phyloP scores from a whole-genome alignment of 2,113 vertebrate genomes.

The Ptychochromis oligacanthus region DNA sequence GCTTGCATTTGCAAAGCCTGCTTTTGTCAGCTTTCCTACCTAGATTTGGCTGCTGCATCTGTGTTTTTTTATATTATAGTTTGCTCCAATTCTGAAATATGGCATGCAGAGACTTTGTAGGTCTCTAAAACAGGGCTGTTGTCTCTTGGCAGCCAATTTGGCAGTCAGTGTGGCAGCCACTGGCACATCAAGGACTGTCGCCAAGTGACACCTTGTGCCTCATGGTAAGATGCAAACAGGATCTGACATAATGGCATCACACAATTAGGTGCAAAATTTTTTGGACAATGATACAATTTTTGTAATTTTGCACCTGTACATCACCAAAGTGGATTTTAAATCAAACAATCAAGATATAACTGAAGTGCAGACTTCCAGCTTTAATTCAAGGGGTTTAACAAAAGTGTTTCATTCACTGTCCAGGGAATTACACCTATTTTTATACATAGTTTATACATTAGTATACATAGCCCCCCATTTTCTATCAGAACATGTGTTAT shows the following conservation, averaged over 20 bases:
- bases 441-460: too few relatives aligned
- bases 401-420: too few relatives aligned
- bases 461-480: too few relatives aligned
- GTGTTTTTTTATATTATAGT: too few relatives aligned
- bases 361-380: neutral
- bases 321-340: neutral
- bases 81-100: neutral
- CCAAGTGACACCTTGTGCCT: neutral
- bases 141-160: neutral
- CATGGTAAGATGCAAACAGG: neutral
- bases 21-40: neutral
- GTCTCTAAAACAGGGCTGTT: neutral
- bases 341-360: neutral
- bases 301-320: neutral
- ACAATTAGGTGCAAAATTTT: neutral
- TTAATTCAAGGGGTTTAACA: neutral
- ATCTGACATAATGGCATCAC: neutral
- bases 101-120: neutral
- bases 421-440: too few relatives aligned
- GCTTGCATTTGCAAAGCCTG: too few relatives aligned
- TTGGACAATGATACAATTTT: neutral
- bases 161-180: neutral
- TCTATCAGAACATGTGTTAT: too few relatives aligned
- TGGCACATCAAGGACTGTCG: neutral
- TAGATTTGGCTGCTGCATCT: too few relatives aligned